Evolutionary conservation across 1,140 invertebrate genomes (phyloP), one percentile per base, ranked within the genome.

Genomic region (Zaprionus kolodkinae): DNA sequence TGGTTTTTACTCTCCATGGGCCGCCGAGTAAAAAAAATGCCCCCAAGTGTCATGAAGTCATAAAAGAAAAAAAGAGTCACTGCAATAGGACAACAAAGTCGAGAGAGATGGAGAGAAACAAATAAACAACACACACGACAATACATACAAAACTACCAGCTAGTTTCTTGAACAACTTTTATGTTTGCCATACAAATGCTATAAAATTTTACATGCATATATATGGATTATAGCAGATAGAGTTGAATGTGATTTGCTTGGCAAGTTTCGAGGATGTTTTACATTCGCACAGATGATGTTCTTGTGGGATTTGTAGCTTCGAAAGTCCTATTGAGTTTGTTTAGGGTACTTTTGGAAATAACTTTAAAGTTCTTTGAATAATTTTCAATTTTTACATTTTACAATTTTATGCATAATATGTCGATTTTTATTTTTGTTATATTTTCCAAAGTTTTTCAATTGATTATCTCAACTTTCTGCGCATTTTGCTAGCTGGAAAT

Each of bases 31-130:
- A 40, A 35, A 73, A 78, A 85, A 81, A 64, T 85, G 72, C 64
- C 70, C 78, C 72, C 83, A 82, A 85, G 82, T 86, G 83, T 79
- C 84, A 77, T 65, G 54, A 76, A 85, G 76, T 56, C 71, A 72
- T 86, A 82, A 86, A 71, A 78, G n/a, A n/a, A 72, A 70, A 75
- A 70, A 57, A 69, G 71, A 75, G 45, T 48, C 45, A 57, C 33
- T 38, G 40, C 40, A 35, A 63, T 59, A 25, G 25, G 2, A 45
- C 45, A 50, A 50, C 45, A 50, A 50, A 50, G 17, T 50, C 17
- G 6, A 45, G n/a, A 21, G n/a, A 21, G 21, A 21, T 21, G 2
- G 21, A 21, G 21, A 45, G 4, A 40, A 40, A 50, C 15, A 48
- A 21, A 15, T 15, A n/a, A 6, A n/a, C 43, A 45, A 15, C 9